Percentiles rank a stretch among this genome's conserved stretches.
Evolutionary conservation across 2,113 vertebrate genomes (phyloP).

Genomic region (Phasianus colchicus): DNA sequence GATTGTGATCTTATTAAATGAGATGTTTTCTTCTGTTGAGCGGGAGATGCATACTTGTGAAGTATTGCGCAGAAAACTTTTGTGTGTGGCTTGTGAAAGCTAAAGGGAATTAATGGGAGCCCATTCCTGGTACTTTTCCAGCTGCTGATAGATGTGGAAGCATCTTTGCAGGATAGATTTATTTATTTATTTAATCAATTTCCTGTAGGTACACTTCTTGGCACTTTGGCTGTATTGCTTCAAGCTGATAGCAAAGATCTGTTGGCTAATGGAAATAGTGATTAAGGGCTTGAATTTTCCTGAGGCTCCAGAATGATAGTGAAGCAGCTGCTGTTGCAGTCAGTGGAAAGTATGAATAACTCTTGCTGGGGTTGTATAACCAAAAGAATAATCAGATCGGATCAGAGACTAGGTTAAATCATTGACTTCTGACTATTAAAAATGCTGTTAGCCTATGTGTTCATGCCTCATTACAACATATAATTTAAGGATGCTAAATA

Average conservation of each 20-base stretch:
- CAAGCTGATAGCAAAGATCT: background rate
- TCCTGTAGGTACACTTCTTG: constrained; percentile 4
- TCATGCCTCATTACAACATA: background rate
- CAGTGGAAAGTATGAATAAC: constrained; percentile 65
- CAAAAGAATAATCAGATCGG: background rate
- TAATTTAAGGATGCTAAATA: background rate
- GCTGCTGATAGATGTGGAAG: background rate
- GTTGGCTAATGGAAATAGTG: constrained; percentile 65
- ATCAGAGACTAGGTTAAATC: constrained; percentile 15
- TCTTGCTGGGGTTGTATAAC: constrained; percentile 51
- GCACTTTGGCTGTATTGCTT: background rate
- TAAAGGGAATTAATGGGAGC: background rate
- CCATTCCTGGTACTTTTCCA: background rate
- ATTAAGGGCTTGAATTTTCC: constrained; percentile 26
- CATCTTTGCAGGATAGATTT: background rate
- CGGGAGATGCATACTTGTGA: background rate
- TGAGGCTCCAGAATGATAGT: constrained; percentile 28
- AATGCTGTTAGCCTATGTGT: background rate
- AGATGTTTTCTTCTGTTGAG: background rate
- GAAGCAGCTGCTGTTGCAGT: constrained; percentile 57
- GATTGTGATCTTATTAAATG: background rate
- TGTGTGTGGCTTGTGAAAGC: background rate
- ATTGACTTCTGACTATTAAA: background rate
- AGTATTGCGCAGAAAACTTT: background rate
- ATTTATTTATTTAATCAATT: background rate